Base-by-base conservation (phyloP, 2,888 invertebrate species). In the Leistus spinibarbis region DNA sequence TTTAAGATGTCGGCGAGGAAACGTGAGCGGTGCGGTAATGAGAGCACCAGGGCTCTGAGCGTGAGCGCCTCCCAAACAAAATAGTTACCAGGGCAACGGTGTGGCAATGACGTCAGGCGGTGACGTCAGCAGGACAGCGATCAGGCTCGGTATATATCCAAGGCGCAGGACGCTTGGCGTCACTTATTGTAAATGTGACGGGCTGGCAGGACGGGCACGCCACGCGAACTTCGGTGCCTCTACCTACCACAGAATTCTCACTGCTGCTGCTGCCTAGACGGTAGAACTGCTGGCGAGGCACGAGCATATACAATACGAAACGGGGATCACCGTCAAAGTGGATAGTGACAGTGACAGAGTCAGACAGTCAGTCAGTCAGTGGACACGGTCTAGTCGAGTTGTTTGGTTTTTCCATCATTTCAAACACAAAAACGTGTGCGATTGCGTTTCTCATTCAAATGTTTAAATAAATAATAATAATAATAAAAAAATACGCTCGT, bases 91-190 rank as follows among this genome's bases (percentile, higher is more conserved):
- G 78, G 81, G 82, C 80, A 81, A 84, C 84, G 79, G 79, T 77
- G 78, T 66, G n/a, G 17, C 85, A 68, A 80, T 81, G 82, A 82
- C 82, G 82, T 83, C 81, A 79, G 85, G 27, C 56, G 24, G 80
- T 83, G 84, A 84, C 84, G 84, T 84, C 82, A 79, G 68, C 20
- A 65, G 76, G 77, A 81, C 81, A 79, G 67, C 77, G 76, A 70
- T 71, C 40, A 60, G 70, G 77, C 79, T 80, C 79, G 83, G 84
- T 85, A 85, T 85, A 85, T 85, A 85, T 84, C 84, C 84, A 84
- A 83, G 82, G 80, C 80, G 79, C 79, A 78, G 79, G 81, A 79
- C 80, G 78, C 76, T 76, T 79, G 79, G 80, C 83, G 84, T 84
- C 83, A 84, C 82, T 71, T 57, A 40, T 64, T 53, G 69, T 69